Evolutionary conservation across 2,888 invertebrate genomes (phyloP).

Genomic region (Amphipoea lucens): DNA sequence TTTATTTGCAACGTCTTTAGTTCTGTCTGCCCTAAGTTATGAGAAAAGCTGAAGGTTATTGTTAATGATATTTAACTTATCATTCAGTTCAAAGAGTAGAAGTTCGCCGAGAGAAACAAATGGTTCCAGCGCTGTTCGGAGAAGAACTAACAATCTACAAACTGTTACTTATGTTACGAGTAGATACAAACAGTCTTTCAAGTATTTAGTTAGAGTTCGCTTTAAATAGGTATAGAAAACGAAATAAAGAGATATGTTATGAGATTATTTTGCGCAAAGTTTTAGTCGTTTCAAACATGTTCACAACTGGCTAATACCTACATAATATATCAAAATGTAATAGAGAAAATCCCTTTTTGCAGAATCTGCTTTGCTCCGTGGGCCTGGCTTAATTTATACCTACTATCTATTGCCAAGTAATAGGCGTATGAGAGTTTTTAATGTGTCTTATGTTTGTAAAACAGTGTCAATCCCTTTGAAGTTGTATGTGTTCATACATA

Average conservation of each 20-base stretch:
- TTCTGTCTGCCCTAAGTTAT: constrained; percentile 12
- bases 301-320: background rate
- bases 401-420: background rate
- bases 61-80: constrained; percentile 36
- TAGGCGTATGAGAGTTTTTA: background rate
- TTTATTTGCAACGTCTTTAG: constrained; percentile 8
- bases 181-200: constrained; percentile 4
- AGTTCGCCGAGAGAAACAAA: constrained; percentile 34
- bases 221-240: background rate
- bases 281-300: background rate
- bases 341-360: background rate
- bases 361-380: background rate
- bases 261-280: background rate
- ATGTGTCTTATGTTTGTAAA: background rate
- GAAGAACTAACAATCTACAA: constrained; percentile 40
- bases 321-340: background rate
- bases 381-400: background rate
- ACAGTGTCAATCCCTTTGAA: background rate
- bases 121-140: constrained; percentile 18
- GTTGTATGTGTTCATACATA: background rate
- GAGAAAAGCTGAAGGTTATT: constrained; percentile 26
- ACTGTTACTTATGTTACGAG: constrained; percentile 20
- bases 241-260: background rate
- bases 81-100: constrained; percentile 30
- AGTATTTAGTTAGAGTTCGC: constrained; percentile 7